These are phyloP conservation scores for Tichodroma muraria DNA, from an alignment of 2,113 vertebrate genomes.

Conservation along the genomic window DNA sequence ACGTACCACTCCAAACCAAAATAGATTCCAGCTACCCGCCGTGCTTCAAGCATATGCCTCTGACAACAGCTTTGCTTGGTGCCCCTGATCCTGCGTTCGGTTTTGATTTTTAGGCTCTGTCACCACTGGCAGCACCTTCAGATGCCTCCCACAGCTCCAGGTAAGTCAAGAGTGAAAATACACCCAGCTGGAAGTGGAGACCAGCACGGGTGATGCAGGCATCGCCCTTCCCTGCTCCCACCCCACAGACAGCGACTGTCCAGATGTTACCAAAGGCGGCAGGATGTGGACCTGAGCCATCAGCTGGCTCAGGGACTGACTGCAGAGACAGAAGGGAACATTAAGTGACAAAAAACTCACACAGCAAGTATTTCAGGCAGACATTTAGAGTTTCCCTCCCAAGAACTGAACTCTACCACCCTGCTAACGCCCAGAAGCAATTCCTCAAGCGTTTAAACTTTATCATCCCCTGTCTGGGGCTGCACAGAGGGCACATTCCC, in stretches of 20 bases:
- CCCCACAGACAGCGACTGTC: not conserved
- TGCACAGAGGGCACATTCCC: not conserved
- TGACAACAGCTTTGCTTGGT: not conserved
- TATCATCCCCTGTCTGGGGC: not conserved
- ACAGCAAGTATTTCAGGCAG: not conserved
- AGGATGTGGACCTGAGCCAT: rapidly evolving
- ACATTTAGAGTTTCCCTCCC: not conserved
- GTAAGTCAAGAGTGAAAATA: not conserved
- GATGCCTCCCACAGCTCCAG: not conserved
- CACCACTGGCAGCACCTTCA: not conserved
- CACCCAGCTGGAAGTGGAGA: not conserved
- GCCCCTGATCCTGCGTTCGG: not conserved
- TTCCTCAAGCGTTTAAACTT: not conserved
- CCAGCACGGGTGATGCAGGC: not conserved
- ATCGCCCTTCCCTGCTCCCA: not conserved
- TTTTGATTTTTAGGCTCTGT: not conserved
- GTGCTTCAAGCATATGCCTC: constrained; percentile 14
- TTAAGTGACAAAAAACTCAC: not conserved
- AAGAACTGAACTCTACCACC: not conserved
- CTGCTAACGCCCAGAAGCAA: not conserved
- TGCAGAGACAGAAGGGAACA: not conserved
- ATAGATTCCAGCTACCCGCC: not conserved
- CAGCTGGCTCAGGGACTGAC: not conserved
- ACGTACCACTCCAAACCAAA: constrained; percentile 12
- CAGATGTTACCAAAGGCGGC: not conserved